A percentile compares a stretch with the other conserved stretches of the same genome.
These are phyloP conservation scores for Rhaphigaster nebulosa DNA, from an alignment of 2,888 invertebrate species.

Conservation along the genomic window DNA sequence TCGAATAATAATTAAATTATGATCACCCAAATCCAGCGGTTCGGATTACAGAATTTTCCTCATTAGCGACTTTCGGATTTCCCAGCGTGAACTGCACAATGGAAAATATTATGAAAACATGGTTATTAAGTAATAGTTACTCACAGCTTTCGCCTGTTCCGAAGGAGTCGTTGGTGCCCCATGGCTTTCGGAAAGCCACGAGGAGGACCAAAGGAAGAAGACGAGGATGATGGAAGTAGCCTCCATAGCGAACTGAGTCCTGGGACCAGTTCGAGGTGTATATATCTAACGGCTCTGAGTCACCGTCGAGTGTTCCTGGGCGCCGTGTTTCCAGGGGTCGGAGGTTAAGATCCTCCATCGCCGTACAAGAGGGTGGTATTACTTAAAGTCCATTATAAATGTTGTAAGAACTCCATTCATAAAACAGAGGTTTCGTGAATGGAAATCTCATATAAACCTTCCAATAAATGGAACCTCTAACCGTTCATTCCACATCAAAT, in stretches of 20 bases:
- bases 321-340: background rate
- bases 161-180: background rate
- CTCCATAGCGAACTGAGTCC: slow-evolving; percentile 9
- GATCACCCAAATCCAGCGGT: no score
- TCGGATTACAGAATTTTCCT: no score
- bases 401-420: background rate
- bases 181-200: background rate
- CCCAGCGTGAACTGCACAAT: no score
- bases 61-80: no score
- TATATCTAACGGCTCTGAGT: background rate
- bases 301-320: background rate
- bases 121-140: background rate
- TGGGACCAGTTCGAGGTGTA: background rate
- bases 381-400: no score
- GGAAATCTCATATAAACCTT: background rate
- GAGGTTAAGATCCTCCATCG: background rate
- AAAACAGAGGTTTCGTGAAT: background rate
- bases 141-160: background rate
- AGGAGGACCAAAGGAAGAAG: background rate
- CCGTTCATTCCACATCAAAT: no score
- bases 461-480: no score
- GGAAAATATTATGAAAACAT: background rate
- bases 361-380: no score
- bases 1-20: no score
- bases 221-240: background rate